phyloP scores from a whole-genome alignment of 2,113 vertebrate species.

The Psittacus erithacus region DNA sequence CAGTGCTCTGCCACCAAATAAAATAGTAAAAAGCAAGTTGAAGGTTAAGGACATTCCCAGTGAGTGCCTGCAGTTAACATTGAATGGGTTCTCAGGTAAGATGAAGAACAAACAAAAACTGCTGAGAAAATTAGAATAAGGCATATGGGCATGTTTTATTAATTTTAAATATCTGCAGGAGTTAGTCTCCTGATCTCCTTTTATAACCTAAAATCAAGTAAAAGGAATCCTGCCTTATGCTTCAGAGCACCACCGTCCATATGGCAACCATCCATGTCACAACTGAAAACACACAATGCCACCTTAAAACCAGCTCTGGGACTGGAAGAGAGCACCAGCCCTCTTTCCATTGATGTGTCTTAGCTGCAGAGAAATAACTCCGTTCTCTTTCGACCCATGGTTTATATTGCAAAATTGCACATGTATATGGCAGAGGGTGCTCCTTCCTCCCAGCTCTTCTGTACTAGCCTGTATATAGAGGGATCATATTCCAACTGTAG shows the following conservation, averaged over 20 bases:
- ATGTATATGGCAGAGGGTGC: background rate
- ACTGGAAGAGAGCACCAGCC: background rate
- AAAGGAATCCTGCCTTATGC: background rate
- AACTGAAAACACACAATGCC: background rate
- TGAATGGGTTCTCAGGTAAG: background rate
- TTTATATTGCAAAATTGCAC: background rate
- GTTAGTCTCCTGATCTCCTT: background rate
- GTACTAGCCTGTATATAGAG: accelerated
- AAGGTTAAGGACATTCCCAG: background rate
- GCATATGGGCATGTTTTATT: accelerated
- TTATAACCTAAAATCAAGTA: background rate
- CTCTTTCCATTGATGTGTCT: background rate
- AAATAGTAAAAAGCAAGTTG: constrained; percentile 21
- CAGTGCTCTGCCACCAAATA: background rate
- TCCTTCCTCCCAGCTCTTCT: background rate
- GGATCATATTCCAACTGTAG: background rate
- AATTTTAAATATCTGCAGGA: background rate
- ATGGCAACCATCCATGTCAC: background rate
- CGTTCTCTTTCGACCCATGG: background rate
- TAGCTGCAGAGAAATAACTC: background rate
- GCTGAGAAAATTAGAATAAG: background rate
- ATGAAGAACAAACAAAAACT: background rate
- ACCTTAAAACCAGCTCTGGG: background rate
- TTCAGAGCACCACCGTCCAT: background rate
- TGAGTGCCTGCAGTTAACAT: background rate